These are phyloP conservation scores for Xenopus tropicalis DNA, from an alignment of 2,113 vertebrate genomes.

Conservation along the genomic window UCB_Xtro_10.0 CM004450.2:63928001-63928500, in stretches of 20 bases:
- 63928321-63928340: background rate
- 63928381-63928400: too few species aligned
- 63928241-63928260: slow-evolving; percentile 57
- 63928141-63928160: slow-evolving; percentile 80
- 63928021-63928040: slow-evolving; percentile 81
- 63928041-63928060: slow-evolving; percentile 86
- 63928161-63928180: slow-evolving; percentile 80
- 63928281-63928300: slow-evolving; percentile 51
- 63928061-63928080: slow-evolving; percentile 88
- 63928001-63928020: slow-evolving; percentile 85
- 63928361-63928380: too few species aligned
- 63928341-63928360: too few species aligned
- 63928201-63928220: slow-evolving; percentile 78
- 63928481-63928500: too few species aligned
- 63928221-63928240: slow-evolving; percentile 75
- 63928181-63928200: slow-evolving; percentile 77
- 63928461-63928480: too few species aligned
- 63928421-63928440: too few species aligned
- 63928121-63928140: slow-evolving; percentile 81
- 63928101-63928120: slow-evolving; percentile 79
- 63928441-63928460: too few species aligned
- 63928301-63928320: slow-evolving; percentile 12
- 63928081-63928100: slow-evolving; percentile 81
- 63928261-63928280: slow-evolving; percentile 58
- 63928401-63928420: too few species aligned